These are phyloP conservation scores for Lacerta viridis DNA, from an alignment of 2,797 vertebrate genomes.

Conservation along the genomic window DNA sequence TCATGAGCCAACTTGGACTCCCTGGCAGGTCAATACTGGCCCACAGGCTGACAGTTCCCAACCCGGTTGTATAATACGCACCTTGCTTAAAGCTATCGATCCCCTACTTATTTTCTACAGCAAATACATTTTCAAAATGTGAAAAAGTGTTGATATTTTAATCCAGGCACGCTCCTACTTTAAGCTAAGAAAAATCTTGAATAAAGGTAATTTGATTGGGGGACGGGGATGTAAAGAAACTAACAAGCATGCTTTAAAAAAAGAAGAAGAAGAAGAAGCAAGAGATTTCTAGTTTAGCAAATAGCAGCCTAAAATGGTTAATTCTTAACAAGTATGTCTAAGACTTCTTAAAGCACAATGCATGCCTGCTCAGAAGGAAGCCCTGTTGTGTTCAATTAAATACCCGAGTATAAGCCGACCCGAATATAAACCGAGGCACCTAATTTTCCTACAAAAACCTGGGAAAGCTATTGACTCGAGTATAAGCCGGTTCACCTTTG, in stretches of 20 bases:
- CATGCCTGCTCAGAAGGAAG: background rate
- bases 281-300: background rate
- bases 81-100: background rate
- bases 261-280: background rate
- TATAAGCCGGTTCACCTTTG: too few species aligned
- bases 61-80: too few species aligned
- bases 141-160: background rate
- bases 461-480: too few species aligned
- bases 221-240: background rate
- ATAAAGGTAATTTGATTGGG: background rate
- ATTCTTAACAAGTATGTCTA: background rate
- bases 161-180: background rate
- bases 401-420: too few species aligned
- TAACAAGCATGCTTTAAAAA: background rate
- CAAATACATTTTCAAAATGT: background rate
- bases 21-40: too few species aligned
- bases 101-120: background rate
- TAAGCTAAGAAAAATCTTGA: background rate
- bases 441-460: too few species aligned
- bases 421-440: too few species aligned
- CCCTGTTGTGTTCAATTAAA: too few species aligned
- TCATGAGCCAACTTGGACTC: too few species aligned
- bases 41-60: too few species aligned
- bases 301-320: background rate
- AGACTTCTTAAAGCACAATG: background rate